Percentiles rank a stretch among this genome's conserved stretches.
phyloP scores from a whole-genome alignment of 2,797 vertebrate species.

The Coilia nasus region DNA sequence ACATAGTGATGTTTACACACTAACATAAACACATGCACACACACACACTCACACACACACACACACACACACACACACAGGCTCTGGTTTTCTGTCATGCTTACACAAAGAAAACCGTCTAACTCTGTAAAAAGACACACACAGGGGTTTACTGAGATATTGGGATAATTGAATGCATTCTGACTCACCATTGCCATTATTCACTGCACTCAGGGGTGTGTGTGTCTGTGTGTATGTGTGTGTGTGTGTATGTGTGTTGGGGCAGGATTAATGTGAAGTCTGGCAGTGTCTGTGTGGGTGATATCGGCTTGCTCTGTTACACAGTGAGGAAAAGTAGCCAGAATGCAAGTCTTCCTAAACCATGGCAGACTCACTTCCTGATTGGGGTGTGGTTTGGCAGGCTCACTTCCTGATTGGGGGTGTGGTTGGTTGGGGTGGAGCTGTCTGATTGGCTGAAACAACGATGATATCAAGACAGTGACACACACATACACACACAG shows the following conservation, averaged over 20 bases:
- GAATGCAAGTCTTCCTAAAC: not conserved
- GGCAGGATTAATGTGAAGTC: conserved; percentile 42
- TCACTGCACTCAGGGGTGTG: conserved; percentile 38
- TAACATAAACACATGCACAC: not conserved
- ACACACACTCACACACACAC: not conserved
- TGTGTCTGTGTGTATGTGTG: conserved; percentile 25
- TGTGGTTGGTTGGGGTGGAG: not conserved
- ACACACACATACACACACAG: not conserved
- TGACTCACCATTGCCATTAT: conserved; percentile 72
- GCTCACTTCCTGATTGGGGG: not conserved
- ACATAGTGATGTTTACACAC: too few species aligned
- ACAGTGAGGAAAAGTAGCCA: not conserved
- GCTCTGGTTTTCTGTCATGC: not conserved
- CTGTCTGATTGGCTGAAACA: not conserved
- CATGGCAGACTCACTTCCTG: not conserved
- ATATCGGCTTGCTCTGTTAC: not conserved
- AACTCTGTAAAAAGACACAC: not conserved
- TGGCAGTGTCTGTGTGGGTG: conserved; percentile 12
- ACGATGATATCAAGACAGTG: not conserved
- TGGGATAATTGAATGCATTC: conserved; percentile 72
- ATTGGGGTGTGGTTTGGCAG: not conserved
- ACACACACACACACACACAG: conserved; percentile 1
- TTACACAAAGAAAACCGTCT: not conserved
- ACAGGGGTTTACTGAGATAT: conserved; percentile 66
- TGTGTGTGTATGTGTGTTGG: conserved; percentile 31